phyloP scores from a whole-genome alignment of 1,140 invertebrate genomes.

The Drosophila ercepeae region DNA sequence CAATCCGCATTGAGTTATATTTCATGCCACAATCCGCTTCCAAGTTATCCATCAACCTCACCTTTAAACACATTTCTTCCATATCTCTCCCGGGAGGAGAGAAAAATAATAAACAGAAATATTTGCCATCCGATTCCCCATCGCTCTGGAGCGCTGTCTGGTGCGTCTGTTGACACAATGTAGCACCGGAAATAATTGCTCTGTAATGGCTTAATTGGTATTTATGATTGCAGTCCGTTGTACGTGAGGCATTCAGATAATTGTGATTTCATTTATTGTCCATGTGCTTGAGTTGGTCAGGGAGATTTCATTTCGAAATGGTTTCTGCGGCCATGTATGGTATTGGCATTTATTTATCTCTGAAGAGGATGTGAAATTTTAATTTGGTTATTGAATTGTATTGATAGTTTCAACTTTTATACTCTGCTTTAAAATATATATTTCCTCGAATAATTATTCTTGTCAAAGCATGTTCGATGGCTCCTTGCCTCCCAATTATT shows the following conservation, averaged over 20 bases:
- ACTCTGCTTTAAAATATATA: too few relatives aligned
- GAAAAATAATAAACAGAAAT: constrained; percentile 51
- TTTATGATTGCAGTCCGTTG: constrained; percentile 49
- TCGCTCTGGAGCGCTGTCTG: too few relatives aligned
- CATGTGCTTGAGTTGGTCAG: constrained; percentile 9
- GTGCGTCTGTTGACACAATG: constrained; percentile 40
- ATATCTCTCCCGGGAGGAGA: not conserved
- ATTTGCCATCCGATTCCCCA: constrained; percentile 43
- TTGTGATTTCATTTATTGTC: constrained; percentile 40
- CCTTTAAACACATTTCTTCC: constrained; percentile 22
- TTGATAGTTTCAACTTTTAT: too few relatives aligned
- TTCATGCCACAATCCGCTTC: constrained; percentile 46
- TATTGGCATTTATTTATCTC: not conserved
- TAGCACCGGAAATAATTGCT: constrained; percentile 57
- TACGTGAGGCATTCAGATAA: constrained; percentile 45
- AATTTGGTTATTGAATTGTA: not conserved
- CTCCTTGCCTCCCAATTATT: too few relatives aligned
- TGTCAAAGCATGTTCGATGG: too few relatives aligned
- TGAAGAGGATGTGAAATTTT: not conserved
- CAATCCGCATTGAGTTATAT: constrained; percentile 47
- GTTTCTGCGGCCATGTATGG: constrained; percentile 1
- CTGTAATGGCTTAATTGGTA: constrained; percentile 78
- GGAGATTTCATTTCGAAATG: constrained; percentile 19
- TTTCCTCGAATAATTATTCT: too few relatives aligned
- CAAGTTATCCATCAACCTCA: constrained; percentile 57